Evolutionary conservation across 2,888 invertebrate genomes (phyloP).

Genomic region (Drosophila pegasa): DNA sequence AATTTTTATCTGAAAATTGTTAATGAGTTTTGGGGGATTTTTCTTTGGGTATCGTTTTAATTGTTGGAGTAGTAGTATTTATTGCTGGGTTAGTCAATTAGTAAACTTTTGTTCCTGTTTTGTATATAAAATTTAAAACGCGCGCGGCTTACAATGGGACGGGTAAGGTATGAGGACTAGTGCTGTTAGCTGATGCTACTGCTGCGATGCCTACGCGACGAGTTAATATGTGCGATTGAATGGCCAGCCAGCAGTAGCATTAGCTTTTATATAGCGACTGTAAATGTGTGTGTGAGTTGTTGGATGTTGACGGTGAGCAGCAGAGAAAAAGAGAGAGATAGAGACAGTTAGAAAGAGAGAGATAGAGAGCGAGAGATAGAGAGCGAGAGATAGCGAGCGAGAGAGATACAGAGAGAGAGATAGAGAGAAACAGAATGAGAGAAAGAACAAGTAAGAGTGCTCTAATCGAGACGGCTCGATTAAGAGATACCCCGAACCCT

Average conservation of each 20-base stretch:
- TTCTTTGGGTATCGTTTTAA: slow-evolving; percentile 15
- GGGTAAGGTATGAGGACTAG: slow-evolving; percentile 26
- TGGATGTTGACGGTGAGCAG: slow-evolving; percentile 31
- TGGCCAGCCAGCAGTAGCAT: slow-evolving; percentile 37
- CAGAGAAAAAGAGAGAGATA: background rate
- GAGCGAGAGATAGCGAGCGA: background rate
- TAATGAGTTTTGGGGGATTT: slow-evolving; percentile 12
- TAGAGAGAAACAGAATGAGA: background rate
- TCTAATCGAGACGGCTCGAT: too few relatives aligned
- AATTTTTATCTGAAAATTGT: slow-evolving; percentile 23
- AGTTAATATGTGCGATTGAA: slow-evolving; percentile 73
- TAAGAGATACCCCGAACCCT: too few relatives aligned
- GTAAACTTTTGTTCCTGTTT: slow-evolving; percentile 24
- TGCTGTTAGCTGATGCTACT: slow-evolving; percentile 37
- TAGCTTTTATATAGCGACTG: slow-evolving; percentile 68
- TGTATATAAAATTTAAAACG: slow-evolving; percentile 27
- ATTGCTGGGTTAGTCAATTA: slow-evolving; percentile 48
- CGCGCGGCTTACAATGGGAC: slow-evolving; percentile 31
- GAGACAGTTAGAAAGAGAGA: background rate
- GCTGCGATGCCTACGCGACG: slow-evolving; percentile 65
- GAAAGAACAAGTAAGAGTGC: too few relatives aligned
- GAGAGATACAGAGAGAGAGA: background rate
- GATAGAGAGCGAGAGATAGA: too few relatives aligned
- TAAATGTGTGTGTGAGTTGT: slow-evolving; percentile 51
- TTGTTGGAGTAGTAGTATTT: slow-evolving; percentile 6